phyloP scores from a whole-genome alignment of 2,888 invertebrate genomes.

The Argyresthia goedartella region DNA sequence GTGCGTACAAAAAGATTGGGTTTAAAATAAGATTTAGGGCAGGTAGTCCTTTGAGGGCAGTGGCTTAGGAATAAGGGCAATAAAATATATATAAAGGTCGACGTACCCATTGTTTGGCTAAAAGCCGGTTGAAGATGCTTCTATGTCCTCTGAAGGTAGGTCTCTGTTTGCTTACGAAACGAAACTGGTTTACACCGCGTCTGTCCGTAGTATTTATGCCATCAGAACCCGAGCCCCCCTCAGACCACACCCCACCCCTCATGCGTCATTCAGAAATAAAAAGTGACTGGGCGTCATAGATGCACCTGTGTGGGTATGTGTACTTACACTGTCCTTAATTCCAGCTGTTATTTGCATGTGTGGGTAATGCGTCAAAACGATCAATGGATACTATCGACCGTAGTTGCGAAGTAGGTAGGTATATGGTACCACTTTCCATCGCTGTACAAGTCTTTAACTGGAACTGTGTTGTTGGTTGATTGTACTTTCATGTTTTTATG shows the following conservation, averaged over 20 bases:
- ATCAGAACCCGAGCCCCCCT: constrained; percentile 20
- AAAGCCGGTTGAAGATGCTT: constrained; percentile 24
- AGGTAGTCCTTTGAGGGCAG: too few species aligned
- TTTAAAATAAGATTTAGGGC: too few species aligned
- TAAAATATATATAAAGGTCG: constrained; percentile 16
- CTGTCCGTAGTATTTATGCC: constrained; percentile 52
- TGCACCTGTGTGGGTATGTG: not conserved
- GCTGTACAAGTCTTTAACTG: too few species aligned
- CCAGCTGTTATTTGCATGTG: constrained; percentile 12
- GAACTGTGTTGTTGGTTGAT: too few species aligned
- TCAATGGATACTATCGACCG: not conserved
- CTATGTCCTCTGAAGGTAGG: constrained; percentile 30
- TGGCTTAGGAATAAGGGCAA: too few species aligned
- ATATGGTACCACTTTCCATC: too few species aligned
- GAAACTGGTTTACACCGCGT: constrained; percentile 46
- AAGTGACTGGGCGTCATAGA: constrained; percentile 7
- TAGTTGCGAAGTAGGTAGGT: too few species aligned
- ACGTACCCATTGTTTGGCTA: constrained; percentile 53
- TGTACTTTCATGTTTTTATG: too few species aligned
- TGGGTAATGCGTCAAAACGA: constrained; percentile 20
- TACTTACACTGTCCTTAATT: not conserved
- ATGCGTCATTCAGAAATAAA: constrained; percentile 42
- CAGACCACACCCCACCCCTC: constrained; percentile 16
- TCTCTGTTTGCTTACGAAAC: constrained; percentile 49
- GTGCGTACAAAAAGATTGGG: too few species aligned